These are phyloP conservation scores for Aphyosemion australe DNA, from an alignment of 2,113 vertebrate genomes.

Conservation along the genomic window DNA sequence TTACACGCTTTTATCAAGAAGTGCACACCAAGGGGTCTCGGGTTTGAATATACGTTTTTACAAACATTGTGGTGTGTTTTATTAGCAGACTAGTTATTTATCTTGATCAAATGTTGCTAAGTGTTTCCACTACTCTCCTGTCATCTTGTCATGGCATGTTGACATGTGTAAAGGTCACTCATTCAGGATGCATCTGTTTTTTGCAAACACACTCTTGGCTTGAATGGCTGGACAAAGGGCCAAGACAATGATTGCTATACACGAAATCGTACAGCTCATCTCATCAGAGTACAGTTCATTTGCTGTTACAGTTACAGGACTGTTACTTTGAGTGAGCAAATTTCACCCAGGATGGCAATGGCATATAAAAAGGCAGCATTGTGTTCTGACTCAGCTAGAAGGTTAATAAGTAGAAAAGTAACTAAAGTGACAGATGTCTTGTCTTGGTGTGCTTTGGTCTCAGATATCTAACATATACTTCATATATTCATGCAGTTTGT, in stretches of 20 bases:
- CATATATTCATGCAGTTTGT: not conserved
- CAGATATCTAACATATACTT: not conserved
- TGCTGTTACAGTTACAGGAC: not conserved
- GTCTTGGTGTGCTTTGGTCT: not conserved
- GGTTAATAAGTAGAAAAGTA: not conserved
- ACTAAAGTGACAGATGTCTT: not conserved
- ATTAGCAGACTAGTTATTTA: no score
- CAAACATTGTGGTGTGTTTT: no score
- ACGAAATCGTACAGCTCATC: no score
- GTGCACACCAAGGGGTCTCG: constrained; percentile 12
- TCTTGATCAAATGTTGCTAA: not conserved
- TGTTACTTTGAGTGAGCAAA: not conserved
- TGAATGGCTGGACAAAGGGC: not conserved
- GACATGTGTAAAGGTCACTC: constrained; percentile 43
- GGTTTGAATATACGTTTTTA: not conserved
- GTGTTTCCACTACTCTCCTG: not conserved
- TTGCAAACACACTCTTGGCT: not conserved
- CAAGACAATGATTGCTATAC: not conserved
- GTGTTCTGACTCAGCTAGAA: not conserved
- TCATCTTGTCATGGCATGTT: constrained; percentile 5
- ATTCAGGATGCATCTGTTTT: no score
- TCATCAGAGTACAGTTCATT: not conserved
- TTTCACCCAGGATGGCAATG: not conserved
- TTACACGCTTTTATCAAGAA: constrained; percentile 37
- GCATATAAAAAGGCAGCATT: not conserved